Evolutionary conservation across 2,113 vertebrate genomes (phyloP).

Genomic region (Actenoides lindsayi): DNA sequence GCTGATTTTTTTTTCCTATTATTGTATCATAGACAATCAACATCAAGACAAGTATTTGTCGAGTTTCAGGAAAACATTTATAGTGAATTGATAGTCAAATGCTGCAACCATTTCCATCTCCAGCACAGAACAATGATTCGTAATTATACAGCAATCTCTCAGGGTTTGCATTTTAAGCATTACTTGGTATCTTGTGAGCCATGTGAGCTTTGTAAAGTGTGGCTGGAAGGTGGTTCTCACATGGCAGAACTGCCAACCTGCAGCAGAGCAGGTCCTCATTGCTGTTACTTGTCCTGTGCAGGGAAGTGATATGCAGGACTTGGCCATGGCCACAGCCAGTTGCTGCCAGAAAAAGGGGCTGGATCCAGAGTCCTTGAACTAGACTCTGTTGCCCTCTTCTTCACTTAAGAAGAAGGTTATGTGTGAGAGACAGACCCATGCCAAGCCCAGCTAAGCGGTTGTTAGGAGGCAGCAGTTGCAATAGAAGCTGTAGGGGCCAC

Average conservation of each 20-base stretch:
- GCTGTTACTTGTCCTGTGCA: rapidly evolving
- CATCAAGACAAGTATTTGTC: background rate
- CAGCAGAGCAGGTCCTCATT: rapidly evolving
- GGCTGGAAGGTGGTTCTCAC: rapidly evolving
- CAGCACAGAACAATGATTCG: rapidly evolving
- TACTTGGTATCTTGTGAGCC: rapidly evolving
- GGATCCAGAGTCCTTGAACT: background rate
- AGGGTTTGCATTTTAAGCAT: background rate
- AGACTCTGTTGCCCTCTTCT: background rate
- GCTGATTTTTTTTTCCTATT: background rate
- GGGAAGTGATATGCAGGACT: background rate
- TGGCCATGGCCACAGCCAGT: background rate
- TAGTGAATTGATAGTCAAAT: background rate
- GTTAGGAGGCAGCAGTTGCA: background rate
- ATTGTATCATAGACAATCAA: background rate
- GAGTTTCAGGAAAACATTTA: background rate
- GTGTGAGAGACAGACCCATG: background rate
- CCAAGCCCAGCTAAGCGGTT: background rate
- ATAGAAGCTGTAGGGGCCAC: background rate
- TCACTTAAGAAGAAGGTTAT: background rate
- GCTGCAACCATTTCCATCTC: background rate
- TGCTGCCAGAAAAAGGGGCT: background rate
- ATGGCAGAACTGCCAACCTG: rapidly evolving
- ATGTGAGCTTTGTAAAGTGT: rapidly evolving
- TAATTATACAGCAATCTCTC: background rate